These are phyloP conservation scores for Himalopsyche anomala DNA, from an alignment of 2,888 invertebrate genomes.

Conservation along the genomic window DNA sequence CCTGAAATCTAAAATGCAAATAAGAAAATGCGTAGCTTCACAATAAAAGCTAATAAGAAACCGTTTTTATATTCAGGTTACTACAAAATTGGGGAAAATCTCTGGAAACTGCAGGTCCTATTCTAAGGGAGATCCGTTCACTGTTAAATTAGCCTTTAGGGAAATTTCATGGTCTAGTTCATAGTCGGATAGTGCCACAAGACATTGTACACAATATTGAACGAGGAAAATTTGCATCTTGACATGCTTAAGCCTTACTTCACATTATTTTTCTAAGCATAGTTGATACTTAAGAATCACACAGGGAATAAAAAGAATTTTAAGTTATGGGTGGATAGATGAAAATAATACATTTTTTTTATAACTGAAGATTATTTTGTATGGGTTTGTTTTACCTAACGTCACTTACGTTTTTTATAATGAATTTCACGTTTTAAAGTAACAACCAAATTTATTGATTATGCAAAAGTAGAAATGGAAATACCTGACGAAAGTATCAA, in stretches of 20 bases:
- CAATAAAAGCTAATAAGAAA: slow-evolving; percentile 40
- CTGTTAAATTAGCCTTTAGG: slow-evolving; percentile 53
- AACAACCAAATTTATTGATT: no score
- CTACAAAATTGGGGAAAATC: not conserved
- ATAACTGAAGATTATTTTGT: no score
- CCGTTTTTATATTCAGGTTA: not conserved
- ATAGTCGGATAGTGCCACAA: slow-evolving; percentile 20
- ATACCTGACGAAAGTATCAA: no score
- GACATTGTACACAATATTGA: slow-evolving; percentile 26
- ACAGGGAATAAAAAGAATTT: not conserved
- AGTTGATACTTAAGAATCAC: not conserved
- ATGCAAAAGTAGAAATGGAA: no score
- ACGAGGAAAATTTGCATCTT: slow-evolving; percentile 20
- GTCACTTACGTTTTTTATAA: no score
- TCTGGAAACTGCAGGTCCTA: not conserved
- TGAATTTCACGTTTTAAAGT: no score
- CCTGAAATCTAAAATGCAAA: slow-evolving; percentile 16
- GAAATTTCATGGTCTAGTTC: slow-evolving; percentile 51
- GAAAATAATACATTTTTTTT: no score
- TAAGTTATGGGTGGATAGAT: no score
- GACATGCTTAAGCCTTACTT: not conserved
- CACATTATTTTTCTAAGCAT: slow-evolving; percentile 10
- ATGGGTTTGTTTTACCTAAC: no score
- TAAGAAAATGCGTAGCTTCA: slow-evolving; percentile 17
- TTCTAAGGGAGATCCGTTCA: slow-evolving; percentile 46